phyloP scores from a whole-genome alignment of 2,888 invertebrate genomes.

The Camponotus fellah region DNA sequence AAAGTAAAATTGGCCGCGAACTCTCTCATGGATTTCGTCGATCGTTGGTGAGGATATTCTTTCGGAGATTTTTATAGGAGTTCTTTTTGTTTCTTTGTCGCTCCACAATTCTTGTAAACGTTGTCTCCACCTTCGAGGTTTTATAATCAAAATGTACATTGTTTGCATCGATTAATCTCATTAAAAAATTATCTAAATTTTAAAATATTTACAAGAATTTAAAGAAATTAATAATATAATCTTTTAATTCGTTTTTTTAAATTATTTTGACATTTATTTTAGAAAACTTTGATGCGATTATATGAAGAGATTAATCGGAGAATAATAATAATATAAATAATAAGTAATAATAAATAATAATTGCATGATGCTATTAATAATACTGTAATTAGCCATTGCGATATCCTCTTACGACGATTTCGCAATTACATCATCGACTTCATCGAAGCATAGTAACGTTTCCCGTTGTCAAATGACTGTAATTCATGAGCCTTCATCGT shows the following conservation, averaged over 20 bases:
- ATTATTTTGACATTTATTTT: not conserved
- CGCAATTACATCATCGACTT: constrained; percentile 47
- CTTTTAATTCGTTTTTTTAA: not conserved
- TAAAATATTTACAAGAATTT: not conserved
- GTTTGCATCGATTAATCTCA: not conserved
- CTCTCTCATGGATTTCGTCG: constrained; percentile 10
- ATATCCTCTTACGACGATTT: constrained; percentile 47
- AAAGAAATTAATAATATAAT: not conserved
- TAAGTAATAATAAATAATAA: not conserved
- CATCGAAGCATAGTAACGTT: constrained; percentile 29
- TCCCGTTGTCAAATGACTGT: constrained; percentile 42
- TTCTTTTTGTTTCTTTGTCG: constrained; percentile 14
- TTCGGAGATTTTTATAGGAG: not conserved
- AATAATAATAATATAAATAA: not conserved
- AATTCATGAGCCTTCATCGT: constrained; percentile 41
- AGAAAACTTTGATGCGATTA: not conserved
- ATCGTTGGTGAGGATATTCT: not conserved
- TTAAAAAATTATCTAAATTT: not conserved
- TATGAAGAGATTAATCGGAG: not conserved
- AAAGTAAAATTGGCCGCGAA: constrained; percentile 15
- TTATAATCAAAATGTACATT: not conserved
- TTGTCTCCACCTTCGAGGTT: not conserved
- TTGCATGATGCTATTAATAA: not conserved
- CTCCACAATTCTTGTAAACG: not conserved
- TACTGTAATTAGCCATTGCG: constrained; percentile 9